phyloP scores from a whole-genome alignment of 2,888 invertebrate species.

The Bursaphelenchus okinawaensis region DNA sequence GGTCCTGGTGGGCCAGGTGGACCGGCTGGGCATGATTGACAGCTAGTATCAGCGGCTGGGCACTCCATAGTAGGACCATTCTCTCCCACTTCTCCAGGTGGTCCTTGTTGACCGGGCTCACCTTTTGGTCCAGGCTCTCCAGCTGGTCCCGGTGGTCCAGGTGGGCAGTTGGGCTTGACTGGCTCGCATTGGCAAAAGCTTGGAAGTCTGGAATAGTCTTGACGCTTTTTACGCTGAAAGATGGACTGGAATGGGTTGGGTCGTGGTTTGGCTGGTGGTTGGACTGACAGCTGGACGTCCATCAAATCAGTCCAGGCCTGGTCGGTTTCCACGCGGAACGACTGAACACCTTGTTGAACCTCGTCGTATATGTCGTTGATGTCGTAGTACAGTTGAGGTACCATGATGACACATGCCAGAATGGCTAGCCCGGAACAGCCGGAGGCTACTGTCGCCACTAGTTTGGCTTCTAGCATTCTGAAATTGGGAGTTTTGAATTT shows the following conservation, averaged over 20 bases:
- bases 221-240: constrained; percentile 42
- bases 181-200: constrained; percentile 55
- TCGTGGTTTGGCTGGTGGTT: constrained; percentile 30
- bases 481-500: background rate
- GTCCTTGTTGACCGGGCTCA: constrained; percentile 30
- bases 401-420: constrained; percentile 20
- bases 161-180: constrained; percentile 40
- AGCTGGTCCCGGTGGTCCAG: constrained; percentile 41
- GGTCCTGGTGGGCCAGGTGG: constrained; percentile 19
- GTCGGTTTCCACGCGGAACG: constrained; percentile 55
- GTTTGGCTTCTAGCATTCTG: constrained; percentile 28
- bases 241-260: constrained; percentile 40
- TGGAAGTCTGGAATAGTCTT: constrained; percentile 36
- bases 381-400: constrained; percentile 21
- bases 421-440: constrained; percentile 27
- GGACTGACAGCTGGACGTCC: constrained; percentile 43
- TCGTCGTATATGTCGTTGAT: constrained; percentile 29
- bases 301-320: constrained; percentile 54
- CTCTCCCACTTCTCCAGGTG: constrained; percentile 39
- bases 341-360: constrained; percentile 32
- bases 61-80: constrained; percentile 36
- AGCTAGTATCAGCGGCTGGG: constrained; percentile 24
- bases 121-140: constrained; percentile 35
- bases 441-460: constrained; percentile 27
- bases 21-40: constrained; percentile 43